phyloP scores from a whole-genome alignment of 2,888 invertebrate species.

The Monochamus alternatus region DNA sequence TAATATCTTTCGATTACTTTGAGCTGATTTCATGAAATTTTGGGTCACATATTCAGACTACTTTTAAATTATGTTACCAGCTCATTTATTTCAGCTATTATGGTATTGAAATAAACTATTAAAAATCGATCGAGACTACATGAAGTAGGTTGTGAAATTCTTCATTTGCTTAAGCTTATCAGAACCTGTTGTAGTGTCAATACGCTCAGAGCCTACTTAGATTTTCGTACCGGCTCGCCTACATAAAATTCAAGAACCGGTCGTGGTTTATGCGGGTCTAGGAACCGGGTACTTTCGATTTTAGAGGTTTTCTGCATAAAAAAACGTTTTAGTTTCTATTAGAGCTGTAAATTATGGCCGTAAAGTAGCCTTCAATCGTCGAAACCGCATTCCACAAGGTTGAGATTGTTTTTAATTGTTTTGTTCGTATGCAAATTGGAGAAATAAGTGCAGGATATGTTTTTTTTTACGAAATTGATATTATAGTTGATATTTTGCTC shows the following conservation, averaged over 20 bases:
- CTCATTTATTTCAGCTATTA: too few relatives aligned
- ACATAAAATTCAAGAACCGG: not conserved
- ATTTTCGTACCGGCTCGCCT: not conserved
- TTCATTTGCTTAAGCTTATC: constrained; percentile 1
- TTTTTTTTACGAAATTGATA: too few relatives aligned
- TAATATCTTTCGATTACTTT: too few relatives aligned
- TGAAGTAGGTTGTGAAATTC: constrained; percentile 16
- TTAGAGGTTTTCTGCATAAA: not conserved
- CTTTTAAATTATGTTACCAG: too few relatives aligned
- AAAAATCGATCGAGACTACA: not conserved
- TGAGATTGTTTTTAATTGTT: not conserved
- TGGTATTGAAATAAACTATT: not conserved
- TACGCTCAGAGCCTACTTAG: not conserved
- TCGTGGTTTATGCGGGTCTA: not conserved
- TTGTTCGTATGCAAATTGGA: too few relatives aligned
- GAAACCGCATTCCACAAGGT: not conserved
- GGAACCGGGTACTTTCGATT: not conserved
- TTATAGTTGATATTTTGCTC: too few relatives aligned
- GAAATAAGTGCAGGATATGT: too few relatives aligned
- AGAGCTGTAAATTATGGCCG: not conserved
- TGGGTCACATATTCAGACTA: too few relatives aligned
- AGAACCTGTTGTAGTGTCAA: constrained; percentile 6
- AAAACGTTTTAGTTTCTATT: not conserved
- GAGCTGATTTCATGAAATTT: too few relatives aligned
- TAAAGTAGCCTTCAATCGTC: not conserved